phyloP scores from a whole-genome alignment of 1,140 invertebrate species.

The Carcinoscorpius rotundicauda region DNA sequence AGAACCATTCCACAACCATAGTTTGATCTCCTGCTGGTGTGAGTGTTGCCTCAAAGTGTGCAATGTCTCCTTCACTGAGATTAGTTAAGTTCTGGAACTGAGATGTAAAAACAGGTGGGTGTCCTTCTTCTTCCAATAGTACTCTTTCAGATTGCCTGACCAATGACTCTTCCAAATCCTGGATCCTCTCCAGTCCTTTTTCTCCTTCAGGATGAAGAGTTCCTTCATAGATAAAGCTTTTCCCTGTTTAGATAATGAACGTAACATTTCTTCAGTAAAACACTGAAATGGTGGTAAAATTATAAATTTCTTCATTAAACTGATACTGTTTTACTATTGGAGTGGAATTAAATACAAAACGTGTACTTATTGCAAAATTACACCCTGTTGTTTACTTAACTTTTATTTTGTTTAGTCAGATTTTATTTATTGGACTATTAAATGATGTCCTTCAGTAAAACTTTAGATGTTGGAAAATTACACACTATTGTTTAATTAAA shows the following conservation, averaged over 20 bases:
- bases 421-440: no score
- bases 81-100: conserved; percentile 68
- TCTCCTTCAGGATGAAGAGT: conserved; percentile 91
- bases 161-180: conserved; percentile 74
- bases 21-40: conserved; percentile 87
- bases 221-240: conserved; percentile 67
- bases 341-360: no score
- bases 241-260: conserved; percentile 29
- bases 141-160: conserved; percentile 49
- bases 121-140: conserved; percentile 52
- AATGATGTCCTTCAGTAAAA: no score
- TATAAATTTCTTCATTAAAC: no score
- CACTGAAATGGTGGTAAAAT: no score
- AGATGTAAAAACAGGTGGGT: conserved; percentile 74
- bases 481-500: no score
- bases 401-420: no score
- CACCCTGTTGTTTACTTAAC: no score
- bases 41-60: conserved; percentile 85
- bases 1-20: conserved; percentile 97
- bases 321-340: no score
- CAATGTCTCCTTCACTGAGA: conserved; percentile 76
- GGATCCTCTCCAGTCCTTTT: conserved; percentile 77
- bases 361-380: no score
- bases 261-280: no score
- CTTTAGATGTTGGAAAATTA: no score